A percentile compares a stretch with the other conserved stretches of the same genome.
These are phyloP conservation scores for Brenthis hecate DNA, from an alignment of 2,888 invertebrate species.

Conservation along the genomic window DNA sequence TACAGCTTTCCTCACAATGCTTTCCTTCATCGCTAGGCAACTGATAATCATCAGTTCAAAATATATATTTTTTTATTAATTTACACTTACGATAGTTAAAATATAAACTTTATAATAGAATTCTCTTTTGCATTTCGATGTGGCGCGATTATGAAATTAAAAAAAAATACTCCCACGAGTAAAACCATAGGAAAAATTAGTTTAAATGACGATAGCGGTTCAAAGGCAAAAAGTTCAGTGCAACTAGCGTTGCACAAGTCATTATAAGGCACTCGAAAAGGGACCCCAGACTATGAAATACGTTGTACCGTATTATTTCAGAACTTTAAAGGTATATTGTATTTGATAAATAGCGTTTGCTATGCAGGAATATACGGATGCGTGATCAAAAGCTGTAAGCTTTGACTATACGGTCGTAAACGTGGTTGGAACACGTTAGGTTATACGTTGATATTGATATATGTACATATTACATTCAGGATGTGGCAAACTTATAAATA, in stretches of 20 bases:
- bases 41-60: too few species aligned
- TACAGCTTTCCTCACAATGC: too few species aligned
- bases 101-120: too few species aligned
- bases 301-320: background rate
- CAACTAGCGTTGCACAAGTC: background rate
- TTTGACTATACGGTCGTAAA: conserved; percentile 37
- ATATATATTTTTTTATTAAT: too few species aligned
- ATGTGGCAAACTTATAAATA: background rate
- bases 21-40: too few species aligned
- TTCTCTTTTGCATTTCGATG: too few species aligned
- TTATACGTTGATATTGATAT: conserved; percentile 8
- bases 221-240: too few species aligned
- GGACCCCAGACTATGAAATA: conserved; percentile 1
- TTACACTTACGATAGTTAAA: too few species aligned
- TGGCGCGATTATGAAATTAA: too few species aligned
- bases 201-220: too few species aligned
- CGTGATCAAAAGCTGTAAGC: conserved; percentile 35
- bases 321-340: conserved; percentile 9
- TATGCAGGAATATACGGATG: conserved; percentile 33
- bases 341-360: conserved; percentile 31
- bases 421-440: conserved; percentile 25
- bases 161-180: too few species aligned
- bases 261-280: background rate
- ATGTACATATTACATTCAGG: conserved; percentile 3
- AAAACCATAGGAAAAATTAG: too few species aligned